Percentiles rank a stretch among this genome's conserved stretches.
phyloP scores from a whole-genome alignment of 2,113 vertebrate genomes.

The Solea senegalensis region DNA sequence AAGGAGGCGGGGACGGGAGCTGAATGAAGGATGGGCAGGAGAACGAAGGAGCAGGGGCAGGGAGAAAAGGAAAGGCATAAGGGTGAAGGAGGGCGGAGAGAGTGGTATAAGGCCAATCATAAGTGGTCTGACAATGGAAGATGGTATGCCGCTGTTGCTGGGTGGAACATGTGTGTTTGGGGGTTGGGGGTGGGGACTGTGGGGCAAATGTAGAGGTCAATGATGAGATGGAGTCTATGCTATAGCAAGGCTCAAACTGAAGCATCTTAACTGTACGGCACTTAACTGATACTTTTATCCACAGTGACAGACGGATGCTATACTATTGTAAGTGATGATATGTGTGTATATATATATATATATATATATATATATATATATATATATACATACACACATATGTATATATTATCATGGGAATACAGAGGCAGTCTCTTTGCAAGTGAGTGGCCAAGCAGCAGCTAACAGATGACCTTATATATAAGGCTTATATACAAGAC shows the following conservation, averaged over 20 bases:
- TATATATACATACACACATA: neutral
- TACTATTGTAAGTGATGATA: slow-evolving; percentile 8
- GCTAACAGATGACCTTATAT: slow-evolving; percentile 1
- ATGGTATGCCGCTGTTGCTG: slow-evolving; percentile 66
- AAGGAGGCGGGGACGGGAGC: neutral
- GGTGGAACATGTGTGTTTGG: slow-evolving; percentile 52
- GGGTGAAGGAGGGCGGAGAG: slow-evolving; percentile 7
- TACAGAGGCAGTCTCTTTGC: neutral
- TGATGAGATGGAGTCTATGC: slow-evolving; percentile 24
- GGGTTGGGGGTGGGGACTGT: slow-evolving; percentile 9
- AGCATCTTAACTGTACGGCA: slow-evolving; percentile 21
- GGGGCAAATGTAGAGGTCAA: slow-evolving; percentile 52
- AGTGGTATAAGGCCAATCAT: slow-evolving; percentile 24
- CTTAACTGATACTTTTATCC: slow-evolving; percentile 35
- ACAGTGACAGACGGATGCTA: neutral
- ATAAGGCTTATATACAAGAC: too few relatives aligned
- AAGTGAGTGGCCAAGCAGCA: neutral
- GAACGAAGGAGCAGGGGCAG: slow-evolving; percentile 4
- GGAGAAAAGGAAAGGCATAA: neutral
- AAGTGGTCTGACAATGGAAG: slow-evolving; percentile 59
- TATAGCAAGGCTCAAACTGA: slow-evolving; percentile 21
- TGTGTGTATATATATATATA: neutral
- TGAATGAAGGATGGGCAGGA: neutral
- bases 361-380: neutral
- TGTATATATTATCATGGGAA: neutral